phyloP scores from a whole-genome alignment of 2,797 vertebrate species.

The Sebastes umbrosus region DNA sequence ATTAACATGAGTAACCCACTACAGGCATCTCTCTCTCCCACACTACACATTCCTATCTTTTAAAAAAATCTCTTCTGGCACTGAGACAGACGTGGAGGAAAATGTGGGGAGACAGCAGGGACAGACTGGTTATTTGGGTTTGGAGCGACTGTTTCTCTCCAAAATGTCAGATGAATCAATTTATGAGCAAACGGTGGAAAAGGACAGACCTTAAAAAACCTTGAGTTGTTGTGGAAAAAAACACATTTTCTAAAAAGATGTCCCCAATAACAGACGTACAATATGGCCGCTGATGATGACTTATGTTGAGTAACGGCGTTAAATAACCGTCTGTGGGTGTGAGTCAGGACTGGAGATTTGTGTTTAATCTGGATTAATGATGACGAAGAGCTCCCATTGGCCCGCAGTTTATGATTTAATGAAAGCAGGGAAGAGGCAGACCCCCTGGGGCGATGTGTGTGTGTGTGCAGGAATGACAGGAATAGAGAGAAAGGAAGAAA shows the following conservation, averaged over 20 bases:
- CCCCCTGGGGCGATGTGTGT: slow-evolving; percentile 35
- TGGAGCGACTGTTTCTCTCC: not conserved
- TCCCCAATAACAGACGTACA: not conserved
- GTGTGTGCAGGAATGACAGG: slow-evolving; percentile 20
- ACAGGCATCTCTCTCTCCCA: slow-evolving; percentile 5
- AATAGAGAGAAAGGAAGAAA: slow-evolving; percentile 24
- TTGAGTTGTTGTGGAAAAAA: not conserved
- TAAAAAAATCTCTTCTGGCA: slow-evolving; percentile 34
- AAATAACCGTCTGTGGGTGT: slow-evolving; percentile 62
- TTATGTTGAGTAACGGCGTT: slow-evolving; percentile 46
- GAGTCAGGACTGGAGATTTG: slow-evolving; percentile 64
- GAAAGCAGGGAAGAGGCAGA: slow-evolving; percentile 61
- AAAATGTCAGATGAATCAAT: slow-evolving; percentile 20
- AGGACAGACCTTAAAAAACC: not conserved
- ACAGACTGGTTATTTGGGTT: slow-evolving; percentile 17
- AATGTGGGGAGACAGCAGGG: slow-evolving; percentile 38
- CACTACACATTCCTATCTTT: not conserved
- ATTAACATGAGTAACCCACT: slow-evolving; percentile 20
- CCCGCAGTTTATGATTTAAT: slow-evolving; percentile 68
- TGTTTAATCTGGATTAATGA: slow-evolving; percentile 78
- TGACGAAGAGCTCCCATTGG: slow-evolving; percentile 57
- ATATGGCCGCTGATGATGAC: slow-evolving; percentile 8
- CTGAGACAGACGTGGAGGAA: slow-evolving; percentile 18
- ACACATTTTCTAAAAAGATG: not conserved
- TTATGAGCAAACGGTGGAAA: not conserved